Conservation (phyloP, 2,797 vertebrate genomes). For the Serranus cabrilla region DNA sequence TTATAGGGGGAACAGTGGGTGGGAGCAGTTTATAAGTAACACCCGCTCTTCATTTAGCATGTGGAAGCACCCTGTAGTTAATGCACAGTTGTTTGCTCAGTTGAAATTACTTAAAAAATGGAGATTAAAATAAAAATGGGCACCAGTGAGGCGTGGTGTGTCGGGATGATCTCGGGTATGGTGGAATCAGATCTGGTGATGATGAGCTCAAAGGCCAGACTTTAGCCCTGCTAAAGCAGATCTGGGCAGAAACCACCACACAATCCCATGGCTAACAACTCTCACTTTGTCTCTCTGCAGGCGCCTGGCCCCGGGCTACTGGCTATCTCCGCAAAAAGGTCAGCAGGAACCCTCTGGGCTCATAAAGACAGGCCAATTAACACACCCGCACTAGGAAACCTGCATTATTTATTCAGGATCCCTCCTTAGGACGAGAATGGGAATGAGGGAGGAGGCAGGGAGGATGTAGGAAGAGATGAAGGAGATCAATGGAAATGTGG, state of each 20-base stretch:
- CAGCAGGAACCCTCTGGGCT: slow-evolving; percentile 74
- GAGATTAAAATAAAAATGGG: neutral
- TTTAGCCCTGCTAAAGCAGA: slow-evolving; percentile 15
- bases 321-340: slow-evolving; percentile 78
- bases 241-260: slow-evolving; percentile 21
- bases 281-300: slow-evolving; percentile 69
- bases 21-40: slow-evolving; percentile 2
- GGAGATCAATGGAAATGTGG: slow-evolving; percentile 85
- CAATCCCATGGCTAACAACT: slow-evolving; percentile 45
- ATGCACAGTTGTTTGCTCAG: neutral
- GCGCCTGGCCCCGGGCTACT: slow-evolving; percentile 60
- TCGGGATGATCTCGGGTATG: slow-evolving; percentile 7
- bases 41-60: neutral
- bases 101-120: neutral
- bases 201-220: slow-evolving; percentile 12
- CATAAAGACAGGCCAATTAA: slow-evolving; percentile 87
- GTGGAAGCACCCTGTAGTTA: neutral
- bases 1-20: slow-evolving; percentile 2
- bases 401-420: slow-evolving; percentile 85
- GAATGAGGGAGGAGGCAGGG: slow-evolving; percentile 65
- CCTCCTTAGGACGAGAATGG: slow-evolving; percentile 62
- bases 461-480: slow-evolving; percentile 71
- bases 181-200: neutral
- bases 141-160: neutral
- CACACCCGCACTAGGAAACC: slow-evolving; percentile 69